Conservation (phyloP, 2,797 vertebrate genomes). For the Falco columbarius region DNA sequence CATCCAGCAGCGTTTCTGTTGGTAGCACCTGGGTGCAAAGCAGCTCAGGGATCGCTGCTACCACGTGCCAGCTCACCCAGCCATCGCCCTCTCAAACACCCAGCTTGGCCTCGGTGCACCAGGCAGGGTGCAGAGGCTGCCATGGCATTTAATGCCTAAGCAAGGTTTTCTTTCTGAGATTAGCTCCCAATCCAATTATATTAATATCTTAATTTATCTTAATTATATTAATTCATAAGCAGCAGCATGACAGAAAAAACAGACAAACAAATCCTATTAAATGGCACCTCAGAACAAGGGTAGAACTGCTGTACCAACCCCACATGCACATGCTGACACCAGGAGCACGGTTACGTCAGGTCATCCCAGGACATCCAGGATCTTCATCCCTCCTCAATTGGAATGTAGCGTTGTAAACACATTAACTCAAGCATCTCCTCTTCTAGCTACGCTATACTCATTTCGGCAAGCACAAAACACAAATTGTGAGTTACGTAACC, state of each 20-base stretch:
- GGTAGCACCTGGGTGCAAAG: neutral
- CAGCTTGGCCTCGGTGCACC: fast-evolving
- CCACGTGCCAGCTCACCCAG: neutral
- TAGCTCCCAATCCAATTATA: neutral
- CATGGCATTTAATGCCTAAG: neutral
- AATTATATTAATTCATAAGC: neutral
- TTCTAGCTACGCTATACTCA: neutral
- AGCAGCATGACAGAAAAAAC: neutral
- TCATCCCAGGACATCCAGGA: neutral
- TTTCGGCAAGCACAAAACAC: neutral
- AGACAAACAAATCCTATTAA: neutral
- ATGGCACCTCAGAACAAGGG: neutral
- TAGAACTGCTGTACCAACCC: neutral
- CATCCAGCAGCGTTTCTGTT: neutral
- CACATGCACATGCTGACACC: neutral
- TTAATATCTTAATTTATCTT: neutral
- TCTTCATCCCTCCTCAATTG: neutral
- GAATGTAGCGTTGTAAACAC: neutral
- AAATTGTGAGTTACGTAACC: neutral
- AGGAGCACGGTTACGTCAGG: neutral
- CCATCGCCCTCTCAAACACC: neutral
- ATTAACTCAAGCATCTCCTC: neutral
- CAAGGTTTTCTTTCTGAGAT: neutral
- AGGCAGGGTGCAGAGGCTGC: neutral
- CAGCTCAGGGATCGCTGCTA: fast-evolving